Evolutionary conservation across 2,113 vertebrate species (phyloP).

Genomic region (Accipiter virgatus): DNA sequence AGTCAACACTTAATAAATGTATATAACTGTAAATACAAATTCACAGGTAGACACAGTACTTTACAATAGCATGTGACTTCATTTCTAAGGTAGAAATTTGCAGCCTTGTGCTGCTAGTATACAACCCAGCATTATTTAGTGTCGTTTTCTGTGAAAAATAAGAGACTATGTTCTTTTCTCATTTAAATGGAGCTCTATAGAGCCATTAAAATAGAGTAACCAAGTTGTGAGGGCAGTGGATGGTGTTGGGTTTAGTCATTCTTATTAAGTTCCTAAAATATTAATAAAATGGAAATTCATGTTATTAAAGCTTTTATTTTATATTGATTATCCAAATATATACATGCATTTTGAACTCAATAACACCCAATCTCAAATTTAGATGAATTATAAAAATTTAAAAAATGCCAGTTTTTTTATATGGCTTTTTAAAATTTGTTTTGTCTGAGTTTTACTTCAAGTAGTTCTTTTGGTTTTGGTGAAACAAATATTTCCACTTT

Average conservation of each 20-base stretch:
- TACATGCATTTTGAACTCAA: not conserved
- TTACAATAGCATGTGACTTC: not conserved
- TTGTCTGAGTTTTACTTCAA: not conserved
- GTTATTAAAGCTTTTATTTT: not conserved
- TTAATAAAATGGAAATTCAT: not conserved
- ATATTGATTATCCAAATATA: not conserved
- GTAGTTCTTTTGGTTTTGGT: not conserved
- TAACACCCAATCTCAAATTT: not conserved
- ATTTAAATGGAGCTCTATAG: not conserved
- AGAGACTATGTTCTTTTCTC: not conserved
- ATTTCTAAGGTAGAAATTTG: not conserved
- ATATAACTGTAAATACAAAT: not conserved
- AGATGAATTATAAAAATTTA: not conserved
- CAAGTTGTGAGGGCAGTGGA: rapidly evolving
- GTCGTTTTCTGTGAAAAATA: not conserved
- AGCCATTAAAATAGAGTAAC: not conserved
- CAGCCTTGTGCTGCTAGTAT: not conserved
- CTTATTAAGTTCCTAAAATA: not conserved
- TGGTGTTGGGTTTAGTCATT: not conserved
- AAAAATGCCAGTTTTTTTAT: not conserved
- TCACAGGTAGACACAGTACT: not conserved
- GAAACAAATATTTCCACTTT: not conserved
- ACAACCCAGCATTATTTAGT: not conserved
- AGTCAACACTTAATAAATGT: not conserved
- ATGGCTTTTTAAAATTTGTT: not conserved